Percentiles rank a stretch among this genome's conserved stretches.
Evolutionary conservation across 1,140 invertebrate species (phyloP).

Genomic region (Scylla paramamosain): DNA sequence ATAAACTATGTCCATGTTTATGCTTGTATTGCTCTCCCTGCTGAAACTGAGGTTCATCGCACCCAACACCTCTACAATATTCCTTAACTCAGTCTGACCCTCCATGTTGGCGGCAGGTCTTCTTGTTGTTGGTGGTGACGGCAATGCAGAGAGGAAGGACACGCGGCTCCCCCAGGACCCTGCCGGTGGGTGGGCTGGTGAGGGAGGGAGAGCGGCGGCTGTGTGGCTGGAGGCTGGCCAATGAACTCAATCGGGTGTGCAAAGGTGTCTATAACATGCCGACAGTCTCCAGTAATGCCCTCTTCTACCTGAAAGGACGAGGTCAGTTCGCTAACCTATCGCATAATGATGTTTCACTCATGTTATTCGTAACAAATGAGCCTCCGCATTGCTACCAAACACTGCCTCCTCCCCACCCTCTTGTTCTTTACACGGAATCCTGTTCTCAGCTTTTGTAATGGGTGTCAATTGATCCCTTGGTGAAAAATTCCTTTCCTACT

Average conservation of each 20-base stretch:
- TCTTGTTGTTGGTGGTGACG: constrained; percentile 15
- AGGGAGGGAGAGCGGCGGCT: constrained; percentile 31
- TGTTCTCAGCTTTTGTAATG: too few relatives aligned
- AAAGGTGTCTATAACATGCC: constrained; percentile 69
- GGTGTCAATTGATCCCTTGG: too few relatives aligned
- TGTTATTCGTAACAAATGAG: too few relatives aligned
- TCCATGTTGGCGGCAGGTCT: not conserved
- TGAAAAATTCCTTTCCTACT: too few relatives aligned
- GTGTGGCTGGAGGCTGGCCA: constrained; percentile 67
- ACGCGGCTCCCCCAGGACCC: not conserved
- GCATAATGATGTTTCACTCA: too few relatives aligned
- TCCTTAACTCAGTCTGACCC: not conserved
- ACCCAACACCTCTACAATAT: too few relatives aligned
- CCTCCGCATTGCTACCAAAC: too few relatives aligned
- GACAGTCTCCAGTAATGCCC: not conserved
- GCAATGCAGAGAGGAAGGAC: not conserved
- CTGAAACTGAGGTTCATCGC: too few relatives aligned
- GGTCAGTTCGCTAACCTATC: constrained; percentile 1
- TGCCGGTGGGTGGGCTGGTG: not conserved
- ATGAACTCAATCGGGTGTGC: constrained; percentile 64
- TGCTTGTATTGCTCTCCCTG: too few relatives aligned
- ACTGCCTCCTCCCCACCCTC: not conserved
- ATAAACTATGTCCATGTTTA: too few relatives aligned
- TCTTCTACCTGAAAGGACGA: constrained; percentile 48
- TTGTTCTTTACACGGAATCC: too few relatives aligned